Evolutionary conservation across 2,888 invertebrate genomes (phyloP), one percentile per base, ranked within the genome.

Genomic region (Hemaris fuciformis): DNA sequence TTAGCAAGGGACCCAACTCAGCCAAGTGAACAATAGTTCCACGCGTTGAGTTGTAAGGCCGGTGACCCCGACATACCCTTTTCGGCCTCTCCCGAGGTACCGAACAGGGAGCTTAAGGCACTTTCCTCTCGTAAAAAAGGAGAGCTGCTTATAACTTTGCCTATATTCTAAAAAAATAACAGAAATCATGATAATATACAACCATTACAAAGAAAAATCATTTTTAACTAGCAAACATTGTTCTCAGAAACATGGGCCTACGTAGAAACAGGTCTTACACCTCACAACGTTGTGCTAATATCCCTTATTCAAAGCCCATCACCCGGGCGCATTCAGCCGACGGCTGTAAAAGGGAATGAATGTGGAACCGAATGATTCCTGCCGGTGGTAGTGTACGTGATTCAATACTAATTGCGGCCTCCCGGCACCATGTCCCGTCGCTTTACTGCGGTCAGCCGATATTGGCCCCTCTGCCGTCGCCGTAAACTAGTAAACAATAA

Each of bases 361-460:
- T 53, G 53, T 53, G 7, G 60, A 57, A 43, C 45, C 42, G n/a
- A 53, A 53, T 53, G 31, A 27, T 31, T 53, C 18, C 53, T 27
- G 31, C 15, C 53, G 48, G 13, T 25, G 53, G 53, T 27, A 53
- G 15, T 53, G 53, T 53, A 53, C 53, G 63, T 66, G 68, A 73
- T 71, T 71, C 53, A 67, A 60, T 64, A 68, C 69, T 77, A 79
- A 78, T 79, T 78, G 80, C 65, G 59, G 45, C 65, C 67, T 66
- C 63, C 66, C 66, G n/a, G 68, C 64, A 62, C 25, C 68, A 66
- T 53, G 69, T 65, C 60, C 65, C 61, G 62, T 66, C 68, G 71
- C 75, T 77, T 77, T 80, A 67, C 69, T 69, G 76, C 62, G 76
- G 76, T 76, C 70, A 61, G 67, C 66, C 71, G 71, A 53, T 53